Percentiles rank a stretch among this genome's conserved stretches.
Conservation (phyloP, 92 coral and sea anemone species). For the Porites divaricata region DNA sequence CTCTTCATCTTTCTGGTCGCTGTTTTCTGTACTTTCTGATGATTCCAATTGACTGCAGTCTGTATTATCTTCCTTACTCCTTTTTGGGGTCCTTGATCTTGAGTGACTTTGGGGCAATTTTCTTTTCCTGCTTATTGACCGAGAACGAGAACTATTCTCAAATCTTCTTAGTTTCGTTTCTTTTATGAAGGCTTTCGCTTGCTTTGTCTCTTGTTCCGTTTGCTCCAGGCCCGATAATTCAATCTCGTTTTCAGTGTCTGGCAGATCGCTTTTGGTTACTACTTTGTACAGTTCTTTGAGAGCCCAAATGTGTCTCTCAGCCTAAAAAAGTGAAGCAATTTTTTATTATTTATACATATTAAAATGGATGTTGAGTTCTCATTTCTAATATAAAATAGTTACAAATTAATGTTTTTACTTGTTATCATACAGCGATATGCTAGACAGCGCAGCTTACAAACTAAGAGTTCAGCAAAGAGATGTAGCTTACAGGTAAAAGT, state of each 20-base stretch:
- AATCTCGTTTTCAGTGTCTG: slow-evolving; percentile 1
- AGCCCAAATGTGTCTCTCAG: slow-evolving; percentile 20
- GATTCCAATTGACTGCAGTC: neutral
- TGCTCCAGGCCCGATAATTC: neutral
- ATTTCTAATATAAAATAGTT: neutral
- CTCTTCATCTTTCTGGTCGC: neutral
- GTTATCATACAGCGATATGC: neutral
- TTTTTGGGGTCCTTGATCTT: neutral
- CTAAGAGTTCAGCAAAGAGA: too few species aligned
- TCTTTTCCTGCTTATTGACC: neutral
- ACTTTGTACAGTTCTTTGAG: slow-evolving; percentile 4
- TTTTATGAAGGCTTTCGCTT: neutral
- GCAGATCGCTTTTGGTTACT: slow-evolving; percentile 1
- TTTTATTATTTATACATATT: neutral
- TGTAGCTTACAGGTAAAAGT: too few species aligned
- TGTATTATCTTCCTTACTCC: neutral
- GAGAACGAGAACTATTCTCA: neutral
- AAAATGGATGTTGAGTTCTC: neutral
- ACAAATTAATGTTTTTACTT: neutral
- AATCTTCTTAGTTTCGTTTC: neutral
- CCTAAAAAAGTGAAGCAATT: neutral
- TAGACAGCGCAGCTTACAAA: neutral
- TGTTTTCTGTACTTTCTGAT: neutral
- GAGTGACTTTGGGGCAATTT: neutral
- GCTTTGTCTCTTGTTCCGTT: slow-evolving; percentile 6